Base-by-base conservation (phyloP, 2,888 invertebrate species). In the Eugnorisma glareosa region DNA sequence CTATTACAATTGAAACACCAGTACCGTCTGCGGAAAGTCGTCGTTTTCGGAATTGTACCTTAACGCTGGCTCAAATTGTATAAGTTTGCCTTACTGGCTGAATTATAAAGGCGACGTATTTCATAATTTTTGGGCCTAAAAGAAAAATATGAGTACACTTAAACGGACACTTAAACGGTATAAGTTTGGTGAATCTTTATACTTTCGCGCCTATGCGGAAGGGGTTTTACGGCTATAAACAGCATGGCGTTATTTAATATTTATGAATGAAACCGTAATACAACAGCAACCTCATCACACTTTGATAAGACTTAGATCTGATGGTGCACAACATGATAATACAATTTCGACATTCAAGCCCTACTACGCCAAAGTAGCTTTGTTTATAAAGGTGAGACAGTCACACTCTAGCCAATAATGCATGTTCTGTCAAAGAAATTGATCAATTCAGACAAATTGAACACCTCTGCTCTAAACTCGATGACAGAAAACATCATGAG, bases 141-240 rank as follows among this genome's bases (percentile, higher is more conserved):
- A 48, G 28, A 83, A 86, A 79, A 78, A 72, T 78, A 78, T 45
- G 80, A 83, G 59, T 37, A n/a, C n/a, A n/a, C n/a, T n/a, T n/a
- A n/a, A n/a, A n/a, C n/a, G n/a, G 61, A 37, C 63, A 61, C 40
- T 66, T 37, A 31, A 74, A 85, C 67, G 43, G 45, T 64, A 10
- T 66, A 85, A 85, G 64, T 82, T 82, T 54, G 35, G 45, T 35
- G 24, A 5, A 51, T 54, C 66, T n/a, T 69, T 68, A 48, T 54
- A 48, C 48, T 76, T 76, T 72, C 6, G 21, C n/a, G 35, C 15
- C n/a, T 28, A 6, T 3, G 11, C 24, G n/a, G 43, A 28, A 43
- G 13, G 13, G 48, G 61, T 11, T 57, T 67, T 40, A 28, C 2
- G 21, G 6, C 15, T 37, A 40, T 77, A 37, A 40, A 8, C 37